Conservation (phyloP, 2,797 vertebrate species). For the Neoniphon sammara region DNA sequence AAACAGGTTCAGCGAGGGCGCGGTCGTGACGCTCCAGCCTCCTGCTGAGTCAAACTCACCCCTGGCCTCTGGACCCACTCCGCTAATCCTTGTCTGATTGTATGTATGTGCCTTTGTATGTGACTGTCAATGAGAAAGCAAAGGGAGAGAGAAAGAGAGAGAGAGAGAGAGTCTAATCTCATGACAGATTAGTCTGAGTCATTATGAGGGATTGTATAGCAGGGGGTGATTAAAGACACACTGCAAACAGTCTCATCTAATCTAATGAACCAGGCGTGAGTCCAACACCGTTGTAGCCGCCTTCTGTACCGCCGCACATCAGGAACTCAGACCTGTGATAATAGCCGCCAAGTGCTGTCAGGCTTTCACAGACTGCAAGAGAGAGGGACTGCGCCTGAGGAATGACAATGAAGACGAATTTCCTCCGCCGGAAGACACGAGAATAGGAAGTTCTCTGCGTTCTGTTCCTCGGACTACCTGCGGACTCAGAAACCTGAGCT, state of each 20-base stretch:
- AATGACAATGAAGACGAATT: neutral
- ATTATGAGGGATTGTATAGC: conserved; percentile 56
- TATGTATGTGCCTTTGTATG: conserved; percentile 12
- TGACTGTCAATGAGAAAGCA: conserved; percentile 6
- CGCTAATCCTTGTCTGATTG: conserved; percentile 50
- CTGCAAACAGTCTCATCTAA: conserved; percentile 25
- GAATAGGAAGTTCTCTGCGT: conserved; percentile 6
- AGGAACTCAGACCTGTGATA: neutral
- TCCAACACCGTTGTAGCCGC: conserved; percentile 19
- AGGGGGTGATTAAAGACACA: conserved; percentile 54
- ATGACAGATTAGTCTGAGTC: conserved; percentile 55
- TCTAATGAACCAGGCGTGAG: conserved; percentile 32
- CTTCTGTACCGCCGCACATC: neutral
- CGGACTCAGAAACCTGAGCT: conserved; percentile 76
- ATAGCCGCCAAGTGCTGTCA: neutral
- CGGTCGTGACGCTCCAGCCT: conserved; percentile 18
- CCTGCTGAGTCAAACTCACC: conserved; percentile 35
- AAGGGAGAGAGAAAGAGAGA: neutral
- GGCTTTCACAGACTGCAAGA: neutral
- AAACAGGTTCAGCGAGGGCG: conserved; percentile 2
- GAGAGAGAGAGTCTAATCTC: conserved; percentile 28
- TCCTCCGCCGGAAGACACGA: neutral
- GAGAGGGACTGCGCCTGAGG: neutral
- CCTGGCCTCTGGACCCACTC: conserved; percentile 42
- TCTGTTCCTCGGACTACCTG: conserved; percentile 7